Base-by-base conservation (phyloP, 1,140 invertebrate species). In the Caenorhabditis remanei region DNA sequence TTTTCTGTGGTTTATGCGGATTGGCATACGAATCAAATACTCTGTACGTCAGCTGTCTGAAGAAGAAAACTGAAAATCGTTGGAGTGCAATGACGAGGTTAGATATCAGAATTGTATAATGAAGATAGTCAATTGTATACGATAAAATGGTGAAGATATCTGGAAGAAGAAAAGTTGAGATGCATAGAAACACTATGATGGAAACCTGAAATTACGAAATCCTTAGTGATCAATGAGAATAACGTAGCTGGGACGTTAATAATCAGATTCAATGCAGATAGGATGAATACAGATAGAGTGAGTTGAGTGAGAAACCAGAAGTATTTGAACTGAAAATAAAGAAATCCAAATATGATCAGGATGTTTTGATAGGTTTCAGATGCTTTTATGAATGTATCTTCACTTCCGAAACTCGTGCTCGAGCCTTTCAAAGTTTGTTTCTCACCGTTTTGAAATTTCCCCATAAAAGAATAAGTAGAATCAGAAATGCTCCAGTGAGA, bases 161-260 rank as follows among this genome's bases (percentile, higher is more conserved):
- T 71, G 65, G 6, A 71, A 71, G 6, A 13, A 16, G 43, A 67
- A 2, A 19, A 4, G 24, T n/a, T 14, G 19, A 58, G 14, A 58
- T 11, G 32, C 24, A 63, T 2, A 11, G 9, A 24, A 9, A 63
- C 0, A 2, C 4, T 65, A 3, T 13, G 3, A 6, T 0, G 24
- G 2, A 4, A 11, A 71, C 65, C 65, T n/a, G 65, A 71, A 43
- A 4, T 2, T 1, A 71, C 65, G 19, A 71, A 71, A 32, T 43
- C 40, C 21, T 43, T 19, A 5, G 65, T 71, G 3, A 71, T 43
- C 14, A 71, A 13, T 16, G 65, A 43, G 24, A 71, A 71, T 46
- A 71, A 71, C 3, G 65, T 71, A 1, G 65, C 65, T 71, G 65
- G 65, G 46, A 71, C 65, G 19, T 71, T 71, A 2, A 71, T 46